Evolutionary conservation across 2,888 invertebrate genomes (phyloP), one percentile per base, ranked within the genome.

Genomic region (Agrochola litura): DNA sequence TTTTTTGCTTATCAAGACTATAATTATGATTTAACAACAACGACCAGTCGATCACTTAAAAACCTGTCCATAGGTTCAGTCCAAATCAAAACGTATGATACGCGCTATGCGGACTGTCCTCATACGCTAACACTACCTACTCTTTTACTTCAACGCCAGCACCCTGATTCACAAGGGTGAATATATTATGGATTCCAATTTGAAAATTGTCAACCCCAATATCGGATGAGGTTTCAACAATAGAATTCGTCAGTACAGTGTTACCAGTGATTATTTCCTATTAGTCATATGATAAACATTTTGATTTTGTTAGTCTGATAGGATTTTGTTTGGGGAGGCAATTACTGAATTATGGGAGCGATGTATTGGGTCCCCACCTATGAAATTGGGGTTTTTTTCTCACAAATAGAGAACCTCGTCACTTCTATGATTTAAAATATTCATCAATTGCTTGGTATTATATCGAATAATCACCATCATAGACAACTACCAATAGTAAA

Each of bases 141-240:
- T 1, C 19, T 86, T 22, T 25, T 63, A 76, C 66, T 10, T 73
- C 81, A 76, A 64, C 89, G 90, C 46, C 52, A 52, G 43, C 46
- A 91, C 90, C 91, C 91, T 83, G 89, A 86, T 79, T 72, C 76
- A 78, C 54, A 86, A 88, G 96, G 96, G 96, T 96, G 96, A 94
- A 96, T 96, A 96, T 82, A 95, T 96, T 96, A 96, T 86, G 86
- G 90, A 90, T 93, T 94, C 94, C 95, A 95, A 96, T 96, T 95
- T 92, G 93, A 94, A 95, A 94, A 95, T 95, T 96, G 95, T 95
- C 95, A 95, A 89, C 91, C 93, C 95, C 93, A 95, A 96, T 95
- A 95, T 92, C 91, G 89, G 88, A 89, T 93, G 91, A 93, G 79
- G 91, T 91, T 91, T 89, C 89, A 90, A 94, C 94, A 95, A 94